These are phyloP conservation scores for Butorides virescens DNA, from an alignment of 2,113 vertebrate genomes.

Conservation along the genomic window DNA sequence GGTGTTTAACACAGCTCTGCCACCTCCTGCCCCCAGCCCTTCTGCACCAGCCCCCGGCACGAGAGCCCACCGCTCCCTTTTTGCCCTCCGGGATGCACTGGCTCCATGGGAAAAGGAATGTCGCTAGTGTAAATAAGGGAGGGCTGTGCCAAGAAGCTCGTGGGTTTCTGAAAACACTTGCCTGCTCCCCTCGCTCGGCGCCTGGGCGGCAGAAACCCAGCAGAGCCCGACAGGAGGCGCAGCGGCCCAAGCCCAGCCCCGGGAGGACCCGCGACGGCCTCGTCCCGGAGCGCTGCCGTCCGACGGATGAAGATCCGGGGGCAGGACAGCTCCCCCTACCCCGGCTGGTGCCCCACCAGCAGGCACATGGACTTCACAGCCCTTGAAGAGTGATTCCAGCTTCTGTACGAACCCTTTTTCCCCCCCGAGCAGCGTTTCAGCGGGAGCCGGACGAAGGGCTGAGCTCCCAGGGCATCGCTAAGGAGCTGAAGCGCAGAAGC, in stretches of 20 bases:
- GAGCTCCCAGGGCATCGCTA: neutral
- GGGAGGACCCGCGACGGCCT: neutral
- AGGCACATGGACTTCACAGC: neutral
- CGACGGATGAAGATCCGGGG: neutral
- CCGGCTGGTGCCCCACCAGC: neutral
- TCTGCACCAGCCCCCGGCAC: neutral
- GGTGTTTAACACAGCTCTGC: neutral
- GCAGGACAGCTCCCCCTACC: neutral
- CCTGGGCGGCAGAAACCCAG: neutral
- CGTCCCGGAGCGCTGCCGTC: neutral
- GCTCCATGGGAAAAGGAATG: neutral
- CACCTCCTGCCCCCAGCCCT: neutral
- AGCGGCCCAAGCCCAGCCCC: too few relatives aligned
- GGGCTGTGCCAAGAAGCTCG: neutral
- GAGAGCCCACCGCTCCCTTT: neutral
- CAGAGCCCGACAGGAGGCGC: neutral
- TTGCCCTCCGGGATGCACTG: neutral
- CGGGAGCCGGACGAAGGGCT: neutral
- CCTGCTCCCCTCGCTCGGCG: neutral
- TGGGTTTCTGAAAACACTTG: neutral
- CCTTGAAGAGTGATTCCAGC: neutral
- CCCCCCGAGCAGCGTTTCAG: neutral
- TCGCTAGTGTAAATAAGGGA: neutral
- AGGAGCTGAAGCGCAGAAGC: too few relatives aligned
- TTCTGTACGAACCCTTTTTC: rapidly evolving